Percentiles rank a stretch among this genome's conserved stretches.
Evolutionary conservation across 2,888 invertebrate species (phyloP).

Genomic region (Pachymerium ferrugineum): DNA sequence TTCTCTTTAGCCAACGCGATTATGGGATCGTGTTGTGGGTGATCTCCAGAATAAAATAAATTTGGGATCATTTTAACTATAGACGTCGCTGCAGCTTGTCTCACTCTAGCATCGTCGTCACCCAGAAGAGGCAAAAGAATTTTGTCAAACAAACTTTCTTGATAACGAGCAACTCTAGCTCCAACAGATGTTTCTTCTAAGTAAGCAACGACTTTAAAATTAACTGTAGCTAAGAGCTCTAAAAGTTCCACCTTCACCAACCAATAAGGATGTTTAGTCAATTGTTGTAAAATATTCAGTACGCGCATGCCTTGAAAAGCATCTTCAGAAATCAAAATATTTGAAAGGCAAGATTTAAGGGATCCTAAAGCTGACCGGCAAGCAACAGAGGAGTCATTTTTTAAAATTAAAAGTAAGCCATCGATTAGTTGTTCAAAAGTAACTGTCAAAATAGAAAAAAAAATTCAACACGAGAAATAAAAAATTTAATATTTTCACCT

Average conservation of each 20-base stretch:
- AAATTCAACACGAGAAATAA: background rate
- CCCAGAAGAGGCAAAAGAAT: conserved; percentile 61
- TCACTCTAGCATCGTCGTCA: conserved; percentile 71
- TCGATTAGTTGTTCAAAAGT: conserved; percentile 43
- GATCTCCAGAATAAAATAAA: conserved; percentile 47
- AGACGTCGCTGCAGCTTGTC: conserved; percentile 63
- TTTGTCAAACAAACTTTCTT: conserved; percentile 56
- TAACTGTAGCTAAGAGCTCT: conserved; percentile 58
- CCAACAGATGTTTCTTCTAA: conserved; percentile 46
- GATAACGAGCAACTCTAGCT: conserved; percentile 47
- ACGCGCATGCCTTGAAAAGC: conserved; percentile 55
- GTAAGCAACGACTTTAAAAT: conserved; percentile 57
- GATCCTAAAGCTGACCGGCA: conserved; percentile 65
- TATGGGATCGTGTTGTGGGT: conserved; percentile 54
- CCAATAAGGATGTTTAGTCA: conserved; percentile 74
- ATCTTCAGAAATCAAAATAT: conserved; percentile 59
- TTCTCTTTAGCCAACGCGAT: conserved; percentile 52
- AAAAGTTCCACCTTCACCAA: conserved; percentile 70
- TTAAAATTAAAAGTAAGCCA: conserved; percentile 42
- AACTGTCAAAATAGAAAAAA: conserved; percentile 31
- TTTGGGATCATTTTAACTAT: conserved; percentile 53
- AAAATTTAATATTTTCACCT: background rate
- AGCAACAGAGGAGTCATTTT: conserved; percentile 69
- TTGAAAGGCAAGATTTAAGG: conserved; percentile 56
- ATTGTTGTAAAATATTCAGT: conserved; percentile 58